These are phyloP conservation scores for Huso huso DNA, from an alignment of 2,797 vertebrate species.

Conservation along the genomic window DNA sequence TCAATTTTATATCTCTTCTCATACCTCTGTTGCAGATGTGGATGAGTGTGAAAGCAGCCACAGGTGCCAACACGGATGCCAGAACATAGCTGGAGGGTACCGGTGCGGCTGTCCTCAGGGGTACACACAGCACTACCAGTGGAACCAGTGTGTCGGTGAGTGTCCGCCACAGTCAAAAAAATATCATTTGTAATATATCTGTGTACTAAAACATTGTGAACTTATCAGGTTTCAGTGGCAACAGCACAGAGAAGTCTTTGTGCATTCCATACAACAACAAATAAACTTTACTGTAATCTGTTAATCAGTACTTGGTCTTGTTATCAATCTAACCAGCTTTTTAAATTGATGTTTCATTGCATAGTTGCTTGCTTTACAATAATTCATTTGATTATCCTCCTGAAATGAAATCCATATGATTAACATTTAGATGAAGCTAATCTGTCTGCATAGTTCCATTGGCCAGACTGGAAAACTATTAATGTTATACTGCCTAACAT, in stretches of 20 bases:
- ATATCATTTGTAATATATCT: background rate
- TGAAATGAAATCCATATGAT: too few species aligned
- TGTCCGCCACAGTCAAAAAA: background rate
- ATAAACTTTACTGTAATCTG: too few species aligned
- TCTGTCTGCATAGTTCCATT: too few species aligned
- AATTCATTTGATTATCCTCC: background rate
- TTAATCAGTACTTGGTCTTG: too few species aligned
- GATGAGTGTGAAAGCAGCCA: slow-evolving; percentile 70
- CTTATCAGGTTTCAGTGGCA: background rate
- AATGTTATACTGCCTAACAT: too few species aligned
- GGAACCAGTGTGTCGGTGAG: slow-evolving; percentile 82
- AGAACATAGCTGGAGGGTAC: slow-evolving; percentile 69
- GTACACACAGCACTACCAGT: slow-evolving; percentile 73
- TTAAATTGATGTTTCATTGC: too few species aligned
- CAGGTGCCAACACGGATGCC: slow-evolving; percentile 73
- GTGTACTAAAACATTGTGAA: background rate
- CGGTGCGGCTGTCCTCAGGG: slow-evolving; percentile 72
- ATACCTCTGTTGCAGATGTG: slow-evolving; percentile 46
- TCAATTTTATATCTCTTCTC: too few species aligned
- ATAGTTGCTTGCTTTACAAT: background rate
- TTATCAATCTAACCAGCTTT: too few species aligned
- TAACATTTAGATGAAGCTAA: too few species aligned
- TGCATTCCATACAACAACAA: background rate
- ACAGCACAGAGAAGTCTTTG: background rate
- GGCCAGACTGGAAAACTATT: too few species aligned